Evolutionary conservation across 2,113 vertebrate species (phyloP).

Genomic region (Menidia beryllina): DNA sequence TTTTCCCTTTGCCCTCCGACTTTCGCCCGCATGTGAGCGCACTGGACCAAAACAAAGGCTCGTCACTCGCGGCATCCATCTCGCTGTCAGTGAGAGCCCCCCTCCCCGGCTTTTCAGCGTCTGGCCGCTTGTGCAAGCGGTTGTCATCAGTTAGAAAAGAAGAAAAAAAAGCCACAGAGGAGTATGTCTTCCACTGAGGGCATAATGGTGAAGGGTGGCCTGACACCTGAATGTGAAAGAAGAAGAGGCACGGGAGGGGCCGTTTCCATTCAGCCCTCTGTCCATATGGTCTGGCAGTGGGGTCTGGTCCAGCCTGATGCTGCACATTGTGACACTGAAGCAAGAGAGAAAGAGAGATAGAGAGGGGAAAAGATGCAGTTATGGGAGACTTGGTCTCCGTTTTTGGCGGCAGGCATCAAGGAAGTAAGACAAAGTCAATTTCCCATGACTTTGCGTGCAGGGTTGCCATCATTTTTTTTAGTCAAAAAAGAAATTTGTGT

Average conservation of each 20-base stretch:
- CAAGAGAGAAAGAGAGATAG: no score
- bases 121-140: slow-evolving; percentile 64
- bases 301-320: slow-evolving; percentile 23
- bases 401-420: slow-evolving; percentile 34
- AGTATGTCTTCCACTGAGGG: slow-evolving; percentile 58
- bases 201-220: slow-evolving; percentile 59
- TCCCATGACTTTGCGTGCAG: slow-evolving; percentile 65
- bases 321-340: slow-evolving; percentile 8
- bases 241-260: slow-evolving; percentile 37
- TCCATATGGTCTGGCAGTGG: slow-evolving; percentile 37
- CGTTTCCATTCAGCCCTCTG: slow-evolving; percentile 30
- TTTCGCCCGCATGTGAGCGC: slow-evolving; percentile 71
- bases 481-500: slow-evolving; percentile 39
- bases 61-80: slow-evolving; percentile 81
- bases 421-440: slow-evolving; percentile 44
- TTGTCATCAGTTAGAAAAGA: no score
- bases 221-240: slow-evolving; percentile 64
- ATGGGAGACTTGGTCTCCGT: slow-evolving; percentile 42
- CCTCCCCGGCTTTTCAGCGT: slow-evolving; percentile 41
- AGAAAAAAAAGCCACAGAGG: slow-evolving; percentile 56
- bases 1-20: slow-evolving; percentile 76
- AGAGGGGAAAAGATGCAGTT: slow-evolving; percentile 25
- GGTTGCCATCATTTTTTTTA: slow-evolving; percentile 44
- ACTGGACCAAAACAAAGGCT: slow-evolving; percentile 77
- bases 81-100: slow-evolving; percentile 70